Conservation (phyloP, 2,888 invertebrate genomes). For the Idaea biselata region DNA sequence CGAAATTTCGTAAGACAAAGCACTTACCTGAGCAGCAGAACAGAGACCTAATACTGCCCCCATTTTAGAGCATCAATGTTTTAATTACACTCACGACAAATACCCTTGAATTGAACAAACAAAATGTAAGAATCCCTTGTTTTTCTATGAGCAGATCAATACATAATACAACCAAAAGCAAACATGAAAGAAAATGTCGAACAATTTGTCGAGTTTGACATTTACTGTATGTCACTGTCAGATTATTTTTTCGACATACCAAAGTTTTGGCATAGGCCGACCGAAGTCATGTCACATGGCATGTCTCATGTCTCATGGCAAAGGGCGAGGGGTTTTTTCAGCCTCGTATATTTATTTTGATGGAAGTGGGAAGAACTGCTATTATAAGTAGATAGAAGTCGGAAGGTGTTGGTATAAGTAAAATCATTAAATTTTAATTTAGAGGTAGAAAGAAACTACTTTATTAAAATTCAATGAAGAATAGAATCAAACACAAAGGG, state of each 20-base stretch:
- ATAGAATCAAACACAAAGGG: neutral
- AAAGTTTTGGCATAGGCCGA: no score
- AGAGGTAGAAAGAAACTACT: no score
- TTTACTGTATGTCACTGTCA: neutral
- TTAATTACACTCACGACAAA: neutral
- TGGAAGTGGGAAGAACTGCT: no score
- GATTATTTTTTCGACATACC: no score
- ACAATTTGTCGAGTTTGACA: neutral
- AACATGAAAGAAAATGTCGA: neutral
- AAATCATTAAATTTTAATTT: no score
- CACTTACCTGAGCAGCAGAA: constrained; percentile 81
- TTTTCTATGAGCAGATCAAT: neutral
- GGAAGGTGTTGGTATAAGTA: no score
- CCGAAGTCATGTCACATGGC: no score
- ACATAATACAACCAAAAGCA: neutral
- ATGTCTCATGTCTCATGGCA: no score
- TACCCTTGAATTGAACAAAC: neutral
- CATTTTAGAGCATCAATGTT: constrained; percentile 52
- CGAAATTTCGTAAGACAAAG: constrained; percentile 2
- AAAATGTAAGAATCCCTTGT: neutral
- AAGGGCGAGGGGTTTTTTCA: no score
- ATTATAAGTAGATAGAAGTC: no score
- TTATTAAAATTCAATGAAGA: no score
- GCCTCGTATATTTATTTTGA: no score
- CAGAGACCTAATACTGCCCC: constrained; percentile 83